Base-by-base conservation (phyloP, 2,888 invertebrate genomes). In the Silvanus unidentatus region DNA sequence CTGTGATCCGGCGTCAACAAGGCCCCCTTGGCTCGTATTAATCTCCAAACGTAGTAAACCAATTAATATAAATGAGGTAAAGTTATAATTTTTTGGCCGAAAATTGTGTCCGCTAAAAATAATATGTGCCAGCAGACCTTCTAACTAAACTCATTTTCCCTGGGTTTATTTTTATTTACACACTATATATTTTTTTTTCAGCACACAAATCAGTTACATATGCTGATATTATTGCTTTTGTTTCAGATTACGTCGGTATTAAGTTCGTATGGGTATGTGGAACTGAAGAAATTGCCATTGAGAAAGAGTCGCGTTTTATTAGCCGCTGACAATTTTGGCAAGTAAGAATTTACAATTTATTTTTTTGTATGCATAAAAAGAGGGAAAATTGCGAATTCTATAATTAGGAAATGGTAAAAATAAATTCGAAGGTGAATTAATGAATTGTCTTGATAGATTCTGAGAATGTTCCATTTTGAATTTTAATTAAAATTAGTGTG, bases 231-330 rank as follows among this genome's bases (percentile, higher is more conserved):
- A 5, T 32, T 32, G 32, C n/a, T 22, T 16, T 41, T 43, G 35
- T 61, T 64, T 48, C 63, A 83, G 83, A 67, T 82, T 51, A 73
- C 75, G 34, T 69, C 75, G 28, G 65, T 75, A 45, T 73, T 86
- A 42, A 76, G 80, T 9, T 64, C 68, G 10, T 81, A 74, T 65
- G 85, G 85, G 0, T 74, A 75, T 30, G 74, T 84, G 16, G 86
- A 86, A 66, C 71, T 86, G 9, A 78, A 77, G 60, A 75, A 75
- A 30, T 69, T 75, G 47, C 75, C 78, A 9, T 63, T 63, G 16
- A 70, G 55, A 37, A 62, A 54, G n/a, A 53, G 69, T 36, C 69
- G 74, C 2, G 80, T 81, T 2, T 67, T 86, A 12, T 73, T 86
- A 28, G 86, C 85, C 1, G 76, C 82, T 14, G 71, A 74, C 49